Evolutionary conservation across 1,140 invertebrate genomes (phyloP).

Genomic region (Drosophila leontia): DNA sequence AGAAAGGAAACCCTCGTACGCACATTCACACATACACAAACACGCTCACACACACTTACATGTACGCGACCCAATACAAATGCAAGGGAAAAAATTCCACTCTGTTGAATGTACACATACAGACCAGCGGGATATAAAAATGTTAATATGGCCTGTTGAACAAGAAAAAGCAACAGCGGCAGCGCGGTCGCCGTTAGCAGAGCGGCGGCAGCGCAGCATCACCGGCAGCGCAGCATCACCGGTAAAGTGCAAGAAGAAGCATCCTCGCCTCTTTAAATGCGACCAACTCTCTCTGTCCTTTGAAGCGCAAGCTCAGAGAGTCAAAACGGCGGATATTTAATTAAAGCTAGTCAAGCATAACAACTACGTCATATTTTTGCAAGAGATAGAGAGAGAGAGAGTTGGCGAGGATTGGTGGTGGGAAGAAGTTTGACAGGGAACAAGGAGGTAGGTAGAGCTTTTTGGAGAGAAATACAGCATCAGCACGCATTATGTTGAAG

Average conservation of each 20-base stretch:
- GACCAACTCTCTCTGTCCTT: background rate
- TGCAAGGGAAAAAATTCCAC: conserved; percentile 54
- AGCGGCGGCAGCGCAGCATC: conserved; percentile 34
- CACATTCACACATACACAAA: conserved; percentile 11
- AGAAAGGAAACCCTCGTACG: conserved; percentile 37
- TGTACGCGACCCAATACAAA: background rate
- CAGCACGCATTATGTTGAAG: background rate
- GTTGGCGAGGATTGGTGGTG: background rate
- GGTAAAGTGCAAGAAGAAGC: conserved; percentile 47
- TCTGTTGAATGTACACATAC: conserved; percentile 67
- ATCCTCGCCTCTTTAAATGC: conserved; percentile 9
- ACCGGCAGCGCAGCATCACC: conserved; percentile 52
- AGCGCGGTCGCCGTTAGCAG: conserved; percentile 22
- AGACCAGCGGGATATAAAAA: conserved; percentile 46
- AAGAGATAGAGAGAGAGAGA: background rate
- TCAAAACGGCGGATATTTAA: conserved; percentile 25
- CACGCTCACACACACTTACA: background rate
- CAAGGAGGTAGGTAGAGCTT: conserved; percentile 24
- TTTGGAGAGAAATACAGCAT: conserved; percentile 10
- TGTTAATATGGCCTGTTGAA: conserved; percentile 80
- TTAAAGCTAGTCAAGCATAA: conserved; percentile 45
- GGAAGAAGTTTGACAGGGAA: background rate
- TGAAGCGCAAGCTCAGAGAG: conserved; percentile 43
- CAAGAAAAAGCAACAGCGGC: conserved; percentile 63
- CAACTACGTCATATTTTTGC: conserved; percentile 52